Conservation (phyloP, 30 jellyfish, hydroid and myxozoan genomes). For the Aurelia aurita region DNA sequence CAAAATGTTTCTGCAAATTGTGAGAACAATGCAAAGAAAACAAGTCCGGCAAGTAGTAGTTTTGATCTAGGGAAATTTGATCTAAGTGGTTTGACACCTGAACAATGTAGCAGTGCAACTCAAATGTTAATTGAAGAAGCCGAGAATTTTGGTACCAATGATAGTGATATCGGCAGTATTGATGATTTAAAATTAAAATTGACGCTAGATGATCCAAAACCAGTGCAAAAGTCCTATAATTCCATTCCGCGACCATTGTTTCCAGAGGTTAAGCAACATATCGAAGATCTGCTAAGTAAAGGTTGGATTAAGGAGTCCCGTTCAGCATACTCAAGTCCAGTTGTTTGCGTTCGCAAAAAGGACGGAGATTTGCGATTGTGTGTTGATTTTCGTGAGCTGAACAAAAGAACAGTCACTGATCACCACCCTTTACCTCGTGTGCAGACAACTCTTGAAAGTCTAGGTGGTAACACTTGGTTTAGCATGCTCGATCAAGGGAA, state of each 20-base stretch:
- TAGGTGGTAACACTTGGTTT: constrained; percentile 67
- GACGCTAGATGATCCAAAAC: constrained; percentile 24
- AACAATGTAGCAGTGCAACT: constrained; percentile 13
- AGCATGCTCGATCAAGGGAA: constrained; percentile 50
- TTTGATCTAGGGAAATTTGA: constrained; percentile 8
- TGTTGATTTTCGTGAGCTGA: constrained; percentile 46
- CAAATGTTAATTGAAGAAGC: constrained; percentile 13
- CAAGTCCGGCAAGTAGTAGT: background rate
- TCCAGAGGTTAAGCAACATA: constrained; percentile 48
- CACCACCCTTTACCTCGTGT: constrained; percentile 63
- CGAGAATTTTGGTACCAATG: constrained; percentile 6
- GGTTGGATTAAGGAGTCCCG: constrained; percentile 57
- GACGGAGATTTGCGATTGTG: constrained; percentile 54
- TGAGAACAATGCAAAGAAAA: background rate
- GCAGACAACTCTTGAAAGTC: constrained; percentile 23
- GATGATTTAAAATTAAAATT: constrained; percentile 17
- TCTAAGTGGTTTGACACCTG: constrained; percentile 6
- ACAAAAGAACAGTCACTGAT: constrained; percentile 39
- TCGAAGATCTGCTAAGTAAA: constrained; percentile 39
- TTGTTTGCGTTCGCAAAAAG: constrained; percentile 44
- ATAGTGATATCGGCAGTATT: constrained; percentile 34
- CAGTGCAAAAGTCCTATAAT: constrained; percentile 42
- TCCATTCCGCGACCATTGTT: constrained; percentile 36
- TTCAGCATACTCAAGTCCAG: constrained; percentile 48
- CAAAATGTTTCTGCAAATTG: too few relatives aligned